Evolutionary conservation across 2,113 vertebrate species (phyloP).

Genomic region (Sinocyclocheilus anshuiensis): DNA sequence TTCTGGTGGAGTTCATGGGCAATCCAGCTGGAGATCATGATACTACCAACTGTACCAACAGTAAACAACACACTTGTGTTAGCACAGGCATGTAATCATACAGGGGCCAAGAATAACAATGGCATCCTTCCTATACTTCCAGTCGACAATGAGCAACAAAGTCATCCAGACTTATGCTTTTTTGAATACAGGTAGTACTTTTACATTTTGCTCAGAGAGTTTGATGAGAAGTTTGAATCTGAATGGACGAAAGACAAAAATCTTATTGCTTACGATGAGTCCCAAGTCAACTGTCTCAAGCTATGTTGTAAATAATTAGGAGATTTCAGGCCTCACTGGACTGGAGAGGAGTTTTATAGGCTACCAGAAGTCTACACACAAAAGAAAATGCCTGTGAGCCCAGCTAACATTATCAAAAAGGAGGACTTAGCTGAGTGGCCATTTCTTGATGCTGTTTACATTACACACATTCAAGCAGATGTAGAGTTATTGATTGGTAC

Average conservation of each 20-base stretch:
- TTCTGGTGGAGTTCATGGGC: too few species aligned
- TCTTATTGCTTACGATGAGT: neutral
- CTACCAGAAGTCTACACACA: conserved; percentile 1
- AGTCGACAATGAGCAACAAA: conserved; percentile 17
- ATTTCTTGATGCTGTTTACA: neutral
- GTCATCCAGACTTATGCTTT: conserved; percentile 25
- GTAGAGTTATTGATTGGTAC: conserved; percentile 1
- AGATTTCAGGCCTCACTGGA: neutral
- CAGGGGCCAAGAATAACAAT: neutral
- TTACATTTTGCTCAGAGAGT: conserved; percentile 35
- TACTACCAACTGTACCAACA: neutral
- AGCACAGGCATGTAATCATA: conserved; percentile 27
- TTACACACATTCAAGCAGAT: neutral
- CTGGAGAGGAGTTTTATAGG: neutral
- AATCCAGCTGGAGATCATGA: too few species aligned
- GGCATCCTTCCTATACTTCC: conserved; percentile 24
- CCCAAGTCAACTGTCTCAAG: neutral
- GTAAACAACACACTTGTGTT: conserved; percentile 15
- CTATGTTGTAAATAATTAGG: neutral
- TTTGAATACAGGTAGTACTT: conserved; percentile 32
- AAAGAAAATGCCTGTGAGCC: neutral
- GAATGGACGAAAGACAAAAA: neutral
- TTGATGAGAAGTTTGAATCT: conserved; percentile 25
- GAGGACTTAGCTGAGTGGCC: neutral
- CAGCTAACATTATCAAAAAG: neutral